A percentile compares a stretch with the other conserved stretches of the same genome.
Evolutionary conservation across 2,113 vertebrate genomes (phyloP).

Genomic region (Ranitomeya imitator): DNA sequence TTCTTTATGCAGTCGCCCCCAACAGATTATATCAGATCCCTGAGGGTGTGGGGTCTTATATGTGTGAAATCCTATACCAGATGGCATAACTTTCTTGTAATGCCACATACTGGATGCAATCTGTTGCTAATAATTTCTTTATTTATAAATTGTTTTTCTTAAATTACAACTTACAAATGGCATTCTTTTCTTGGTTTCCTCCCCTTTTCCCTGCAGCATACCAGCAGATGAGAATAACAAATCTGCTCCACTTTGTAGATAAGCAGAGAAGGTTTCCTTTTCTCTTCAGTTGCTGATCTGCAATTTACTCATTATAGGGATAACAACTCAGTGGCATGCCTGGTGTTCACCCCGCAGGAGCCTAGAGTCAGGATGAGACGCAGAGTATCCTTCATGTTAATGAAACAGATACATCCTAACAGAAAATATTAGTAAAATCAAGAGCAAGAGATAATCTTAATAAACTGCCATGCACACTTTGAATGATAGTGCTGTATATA

Average conservation of each 20-base stretch:
- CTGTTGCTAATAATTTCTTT: no score
- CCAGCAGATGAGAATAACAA: background rate
- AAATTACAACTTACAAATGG: background rate
- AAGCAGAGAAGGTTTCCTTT: slow-evolving; percentile 7
- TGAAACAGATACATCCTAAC: slow-evolving; percentile 22
- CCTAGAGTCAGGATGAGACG: background rate
- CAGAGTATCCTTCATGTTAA: slow-evolving; percentile 30
- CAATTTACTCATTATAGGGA: slow-evolving; percentile 27
- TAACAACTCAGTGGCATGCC: slow-evolving; percentile 30
- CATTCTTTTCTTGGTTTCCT: background rate
- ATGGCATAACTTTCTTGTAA: no score
- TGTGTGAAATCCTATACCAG: no score
- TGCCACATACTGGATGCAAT: no score
- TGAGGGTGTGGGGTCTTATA: no score
- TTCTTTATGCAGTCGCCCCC: no score
- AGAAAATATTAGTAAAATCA: background rate
- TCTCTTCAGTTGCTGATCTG: slow-evolving; percentile 12
- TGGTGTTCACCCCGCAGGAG: slow-evolving; percentile 31
- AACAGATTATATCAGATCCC: no score
- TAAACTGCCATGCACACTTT: background rate
- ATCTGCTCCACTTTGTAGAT: background rate
- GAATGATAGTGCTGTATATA: background rate
- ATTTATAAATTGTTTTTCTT: background rate
- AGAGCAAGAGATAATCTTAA: background rate
- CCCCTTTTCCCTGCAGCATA: background rate